Conservation (phyloP, 53 echinoderm and acorn worm species). For the Zoroaster sp. region DNA sequence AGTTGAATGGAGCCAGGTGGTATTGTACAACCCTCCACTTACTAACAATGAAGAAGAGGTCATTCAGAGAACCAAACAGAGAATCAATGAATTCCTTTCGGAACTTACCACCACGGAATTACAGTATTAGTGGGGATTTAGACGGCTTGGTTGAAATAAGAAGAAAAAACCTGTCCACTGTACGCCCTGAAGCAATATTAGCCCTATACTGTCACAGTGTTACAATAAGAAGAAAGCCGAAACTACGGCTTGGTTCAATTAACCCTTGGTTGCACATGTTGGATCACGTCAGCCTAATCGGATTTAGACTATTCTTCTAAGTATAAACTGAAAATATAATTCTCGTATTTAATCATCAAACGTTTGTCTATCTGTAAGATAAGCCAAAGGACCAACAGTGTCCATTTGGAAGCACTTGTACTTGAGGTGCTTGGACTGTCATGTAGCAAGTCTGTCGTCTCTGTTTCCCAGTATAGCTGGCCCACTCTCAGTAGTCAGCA, state of each 20-base stretch:
- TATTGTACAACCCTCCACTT: constrained; percentile 27
- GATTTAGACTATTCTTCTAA: constrained; percentile 15
- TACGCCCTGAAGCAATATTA: constrained; percentile 29
- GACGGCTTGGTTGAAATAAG: constrained; percentile 25
- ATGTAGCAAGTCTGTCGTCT: background rate
- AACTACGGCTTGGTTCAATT: constrained; percentile 15
- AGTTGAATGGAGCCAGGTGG: constrained; percentile 10
- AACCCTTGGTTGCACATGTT: background rate
- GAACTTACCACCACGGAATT: constrained; percentile 38
- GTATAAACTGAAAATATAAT: constrained; percentile 38
- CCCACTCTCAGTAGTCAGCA: too few species aligned
- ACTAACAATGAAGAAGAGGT: constrained; percentile 15
- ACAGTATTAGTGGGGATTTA: constrained; percentile 47
- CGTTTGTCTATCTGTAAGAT: constrained; percentile 12
- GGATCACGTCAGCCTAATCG: background rate
- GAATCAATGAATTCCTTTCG: constrained; percentile 35
- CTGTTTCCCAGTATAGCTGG: too few species aligned
- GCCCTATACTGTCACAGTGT: constrained; percentile 43
- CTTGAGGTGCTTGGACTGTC: background rate
- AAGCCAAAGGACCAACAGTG: background rate
- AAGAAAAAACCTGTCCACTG: background rate
- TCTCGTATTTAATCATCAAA: constrained; percentile 1
- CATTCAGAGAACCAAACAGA: constrained; percentile 8
- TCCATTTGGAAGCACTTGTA: background rate
- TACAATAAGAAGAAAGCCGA: background rate